phyloP scores from a whole-genome alignment of 2,888 invertebrate species.

The Lasius fuliginosus region DNA sequence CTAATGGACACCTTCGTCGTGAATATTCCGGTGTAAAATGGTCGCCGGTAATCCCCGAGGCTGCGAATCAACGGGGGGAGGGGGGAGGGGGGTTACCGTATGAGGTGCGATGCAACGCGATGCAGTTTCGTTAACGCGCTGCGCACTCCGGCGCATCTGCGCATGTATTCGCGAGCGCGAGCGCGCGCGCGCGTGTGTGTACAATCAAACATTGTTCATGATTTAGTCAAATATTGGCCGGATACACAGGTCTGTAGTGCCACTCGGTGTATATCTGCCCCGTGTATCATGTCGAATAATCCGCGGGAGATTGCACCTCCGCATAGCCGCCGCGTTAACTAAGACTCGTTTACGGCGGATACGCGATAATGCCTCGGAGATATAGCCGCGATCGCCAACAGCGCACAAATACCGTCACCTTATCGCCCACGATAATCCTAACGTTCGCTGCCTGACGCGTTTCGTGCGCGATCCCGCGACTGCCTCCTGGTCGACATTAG shows the following conservation, averaged over 20 bases:
- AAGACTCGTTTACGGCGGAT: slow-evolving; percentile 76
- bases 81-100: neutral
- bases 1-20: slow-evolving; percentile 47
- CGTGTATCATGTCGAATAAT: slow-evolving; percentile 84
- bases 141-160: slow-evolving; percentile 27
- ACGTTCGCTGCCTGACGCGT: slow-evolving; percentile 35
- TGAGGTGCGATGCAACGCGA: slow-evolving; percentile 28
- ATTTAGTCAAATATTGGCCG: slow-evolving; percentile 86
- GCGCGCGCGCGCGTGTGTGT: slow-evolving; percentile 76
- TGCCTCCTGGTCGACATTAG: slow-evolving; percentile 21
- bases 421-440: slow-evolving; percentile 53
- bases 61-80: slow-evolving; percentile 43
- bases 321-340: slow-evolving; percentile 80
- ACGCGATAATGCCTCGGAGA: slow-evolving; percentile 28
- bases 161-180: slow-evolving; percentile 22
- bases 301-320: slow-evolving; percentile 82
- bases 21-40: slow-evolving; percentile 37
- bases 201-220: slow-evolving; percentile 86
- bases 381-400: slow-evolving; percentile 31
- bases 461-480: neutral
- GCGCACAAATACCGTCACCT: slow-evolving; percentile 10
- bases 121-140: slow-evolving; percentile 47
- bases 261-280: slow-evolving; percentile 78
- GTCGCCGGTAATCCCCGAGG: slow-evolving; percentile 45
- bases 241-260: slow-evolving; percentile 85